These are phyloP conservation scores for Drosophila seclusa DNA, from an alignment of 2,888 invertebrate genomes.

Conservation along the genomic window DNA sequence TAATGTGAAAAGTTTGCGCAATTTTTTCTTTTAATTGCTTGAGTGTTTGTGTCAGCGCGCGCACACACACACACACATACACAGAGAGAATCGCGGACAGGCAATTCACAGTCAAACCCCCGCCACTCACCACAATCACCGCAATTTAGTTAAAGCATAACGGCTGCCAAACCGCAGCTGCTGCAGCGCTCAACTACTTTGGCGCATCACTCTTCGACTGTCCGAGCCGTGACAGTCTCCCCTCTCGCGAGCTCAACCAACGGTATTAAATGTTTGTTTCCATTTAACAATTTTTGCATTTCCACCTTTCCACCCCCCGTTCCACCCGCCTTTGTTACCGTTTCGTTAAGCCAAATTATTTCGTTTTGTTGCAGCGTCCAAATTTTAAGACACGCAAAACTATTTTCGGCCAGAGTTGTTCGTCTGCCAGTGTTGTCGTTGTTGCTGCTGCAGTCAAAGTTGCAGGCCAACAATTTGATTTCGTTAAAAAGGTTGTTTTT, in stretches of 20 bases:
- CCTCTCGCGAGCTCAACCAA: conserved; percentile 1
- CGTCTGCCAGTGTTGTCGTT: conserved; percentile 10
- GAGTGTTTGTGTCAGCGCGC: conserved; percentile 68
- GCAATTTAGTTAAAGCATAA: conserved; percentile 80
- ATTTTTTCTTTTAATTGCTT: conserved; percentile 80
- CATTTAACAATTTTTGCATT: conserved; percentile 47
- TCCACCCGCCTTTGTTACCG: conserved; percentile 12
- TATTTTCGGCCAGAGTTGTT: conserved; percentile 10
- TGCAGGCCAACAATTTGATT: conserved; percentile 9
- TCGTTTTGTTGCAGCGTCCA: conserved; percentile 30
- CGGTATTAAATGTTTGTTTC: conserved; percentile 60
- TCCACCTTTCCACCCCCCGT: background rate
- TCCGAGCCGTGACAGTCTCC: conserved; percentile 6
- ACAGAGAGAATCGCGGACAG: background rate
- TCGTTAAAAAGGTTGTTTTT: background rate
- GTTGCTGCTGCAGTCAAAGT: background rate
- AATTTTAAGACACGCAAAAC: conserved; percentile 25
- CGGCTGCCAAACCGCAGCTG: conserved; percentile 66
- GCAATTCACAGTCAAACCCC: conserved; percentile 8
- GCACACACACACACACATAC: conserved; percentile 20
- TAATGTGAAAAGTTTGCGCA: conserved; percentile 73
- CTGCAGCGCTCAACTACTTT: conserved; percentile 50
- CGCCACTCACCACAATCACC: conserved; percentile 60
- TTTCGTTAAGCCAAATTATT: conserved; percentile 36
- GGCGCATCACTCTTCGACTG: conserved; percentile 15